phyloP scores from a whole-genome alignment of 2,797 vertebrate genomes.

The Sebastes jordani region DNA sequence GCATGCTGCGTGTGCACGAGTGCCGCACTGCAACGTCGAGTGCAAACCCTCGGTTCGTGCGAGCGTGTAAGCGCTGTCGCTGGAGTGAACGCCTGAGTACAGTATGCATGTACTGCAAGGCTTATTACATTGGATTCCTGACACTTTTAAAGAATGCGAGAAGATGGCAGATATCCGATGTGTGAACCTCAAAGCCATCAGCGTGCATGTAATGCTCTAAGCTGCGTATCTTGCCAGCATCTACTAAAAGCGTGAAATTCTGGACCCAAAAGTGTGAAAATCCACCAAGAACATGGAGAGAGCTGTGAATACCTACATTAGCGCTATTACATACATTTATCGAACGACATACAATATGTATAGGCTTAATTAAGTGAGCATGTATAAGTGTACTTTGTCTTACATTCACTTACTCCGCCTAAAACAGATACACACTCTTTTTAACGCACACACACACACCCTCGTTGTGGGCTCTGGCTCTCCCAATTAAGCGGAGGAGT shows the following conservation, averaged over 20 bases:
- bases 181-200: constrained; percentile 74
- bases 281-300: constrained; percentile 64
- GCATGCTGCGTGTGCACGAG: constrained; percentile 37
- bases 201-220: constrained; percentile 69
- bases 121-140: constrained; percentile 65
- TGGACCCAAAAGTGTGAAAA: constrained; percentile 73
- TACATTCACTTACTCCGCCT: constrained; percentile 76
- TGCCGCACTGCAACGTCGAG: not conserved
- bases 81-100: constrained; percentile 36
- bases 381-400: constrained; percentile 69
- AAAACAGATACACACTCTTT: constrained; percentile 69
- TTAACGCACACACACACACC: constrained; percentile 66
- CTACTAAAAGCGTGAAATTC: constrained; percentile 75
- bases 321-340: constrained; percentile 55
- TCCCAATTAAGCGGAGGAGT: constrained; percentile 86
- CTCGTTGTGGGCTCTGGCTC: constrained; percentile 77
- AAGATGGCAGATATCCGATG: constrained; percentile 74
- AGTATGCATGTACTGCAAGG: constrained; percentile 41
- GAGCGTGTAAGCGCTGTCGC: constrained; percentile 20
- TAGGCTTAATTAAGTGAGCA: constrained; percentile 63
- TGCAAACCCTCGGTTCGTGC: constrained; percentile 33
- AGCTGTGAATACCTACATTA: constrained; percentile 66
- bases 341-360: constrained; percentile 47
- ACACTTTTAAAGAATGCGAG: constrained; percentile 77
- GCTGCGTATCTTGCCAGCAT: constrained; percentile 67